phyloP scores from a whole-genome alignment of 92 coral and sea anemone species.

The Ricordea florida region DNA sequence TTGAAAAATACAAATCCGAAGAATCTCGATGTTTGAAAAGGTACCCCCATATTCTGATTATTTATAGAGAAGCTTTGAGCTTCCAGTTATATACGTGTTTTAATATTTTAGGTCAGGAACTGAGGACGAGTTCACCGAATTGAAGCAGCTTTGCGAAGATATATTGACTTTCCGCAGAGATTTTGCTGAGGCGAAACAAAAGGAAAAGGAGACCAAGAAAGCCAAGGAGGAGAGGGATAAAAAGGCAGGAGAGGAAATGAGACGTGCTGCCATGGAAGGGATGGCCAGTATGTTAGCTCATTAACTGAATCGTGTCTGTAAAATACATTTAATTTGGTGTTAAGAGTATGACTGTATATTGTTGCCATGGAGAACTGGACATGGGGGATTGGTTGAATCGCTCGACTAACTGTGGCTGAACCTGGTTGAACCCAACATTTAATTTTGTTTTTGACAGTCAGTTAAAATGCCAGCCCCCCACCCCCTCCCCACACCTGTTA shows the following conservation, averaged over 20 bases:
- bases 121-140: no score
- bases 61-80: constrained; percentile 13
- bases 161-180: not conserved
- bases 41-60: not conserved
- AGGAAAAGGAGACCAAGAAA: constrained; percentile 17
- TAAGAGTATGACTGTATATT: no score
- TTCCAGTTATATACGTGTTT: not conserved
- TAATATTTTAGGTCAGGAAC: constrained; percentile 5
- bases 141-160: no score
- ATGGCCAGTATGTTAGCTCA: constrained; percentile 18
- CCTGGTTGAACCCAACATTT: not conserved
- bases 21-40: constrained; percentile 1
- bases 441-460: not conserved
- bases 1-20: constrained; percentile 5
- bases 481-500: no score
- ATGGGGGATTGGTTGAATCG: no score
- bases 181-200: constrained; percentile 15
- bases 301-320: constrained; percentile 7
- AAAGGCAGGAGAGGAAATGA: constrained; percentile 39
- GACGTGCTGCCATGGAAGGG: constrained; percentile 39
- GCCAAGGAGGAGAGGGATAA: constrained; percentile 26
- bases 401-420: no score
- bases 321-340: constrained; percentile 1
- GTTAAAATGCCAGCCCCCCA: constrained; percentile 7
- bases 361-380: no score